Conservation (phyloP, 2,113 vertebrate genomes). For the Sisor rabdophorus region DNA sequence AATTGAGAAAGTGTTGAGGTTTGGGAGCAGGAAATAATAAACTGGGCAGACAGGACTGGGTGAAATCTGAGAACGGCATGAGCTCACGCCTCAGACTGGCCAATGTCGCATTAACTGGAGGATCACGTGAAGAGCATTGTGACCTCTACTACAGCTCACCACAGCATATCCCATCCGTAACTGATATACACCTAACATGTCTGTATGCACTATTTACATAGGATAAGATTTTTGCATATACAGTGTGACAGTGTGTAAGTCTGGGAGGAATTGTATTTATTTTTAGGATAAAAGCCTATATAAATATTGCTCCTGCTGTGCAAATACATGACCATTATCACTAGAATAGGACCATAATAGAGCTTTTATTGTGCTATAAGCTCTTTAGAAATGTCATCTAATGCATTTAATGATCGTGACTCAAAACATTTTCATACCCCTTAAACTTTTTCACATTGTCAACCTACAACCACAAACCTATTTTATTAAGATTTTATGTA, state of each 20-base stretch:
- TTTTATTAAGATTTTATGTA: no score
- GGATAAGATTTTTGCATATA: neutral
- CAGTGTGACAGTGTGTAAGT: neutral
- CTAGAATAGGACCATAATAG: neutral
- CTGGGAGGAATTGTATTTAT: neutral
- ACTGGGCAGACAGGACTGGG: neutral
- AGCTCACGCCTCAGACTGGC: neutral
- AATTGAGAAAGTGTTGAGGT: neutral
- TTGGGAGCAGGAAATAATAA: neutral
- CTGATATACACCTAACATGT: neutral
- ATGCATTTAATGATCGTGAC: neutral
- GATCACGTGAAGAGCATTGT: conserved; percentile 33
- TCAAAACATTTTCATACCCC: no score
- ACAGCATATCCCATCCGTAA: neutral
- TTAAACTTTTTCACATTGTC: no score
- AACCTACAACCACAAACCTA: no score
- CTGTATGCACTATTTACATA: neutral
- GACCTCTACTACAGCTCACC: conserved; percentile 13
- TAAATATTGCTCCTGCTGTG: neutral
- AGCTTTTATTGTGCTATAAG: neutral
- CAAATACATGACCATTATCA: neutral
- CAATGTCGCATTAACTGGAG: neutral
- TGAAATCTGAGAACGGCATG: conserved; percentile 27
- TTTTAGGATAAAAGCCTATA: neutral
- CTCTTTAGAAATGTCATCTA: neutral